Evolutionary conservation across 2,797 vertebrate genomes (phyloP).

Genomic region (Poecilia picta): DNA sequence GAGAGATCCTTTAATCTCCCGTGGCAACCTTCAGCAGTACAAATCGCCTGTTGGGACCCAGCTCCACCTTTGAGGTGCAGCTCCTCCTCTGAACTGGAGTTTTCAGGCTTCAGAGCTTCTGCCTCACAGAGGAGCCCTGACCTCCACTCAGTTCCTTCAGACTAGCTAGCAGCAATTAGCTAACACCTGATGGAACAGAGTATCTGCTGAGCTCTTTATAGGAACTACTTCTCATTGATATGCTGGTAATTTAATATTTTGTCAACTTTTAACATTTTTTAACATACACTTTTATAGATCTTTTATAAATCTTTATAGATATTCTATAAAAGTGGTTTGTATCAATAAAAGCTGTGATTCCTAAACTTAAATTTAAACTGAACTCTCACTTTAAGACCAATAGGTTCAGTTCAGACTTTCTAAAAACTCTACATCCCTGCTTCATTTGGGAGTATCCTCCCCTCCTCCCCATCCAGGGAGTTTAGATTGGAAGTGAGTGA

Average conservation of each 20-base stretch:
- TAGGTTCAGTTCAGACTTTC: constrained; percentile 2
- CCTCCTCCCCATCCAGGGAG: constrained; percentile 27
- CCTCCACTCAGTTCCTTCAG: neutral
- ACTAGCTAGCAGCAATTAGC: neutral
- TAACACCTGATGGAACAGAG: neutral
- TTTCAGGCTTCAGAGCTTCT: no score
- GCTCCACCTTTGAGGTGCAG: neutral
- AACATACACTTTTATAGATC: no score
- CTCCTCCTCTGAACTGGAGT: neutral
- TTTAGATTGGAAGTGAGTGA: constrained; percentile 22
- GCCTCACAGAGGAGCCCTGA: no score
- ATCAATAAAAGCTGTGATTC: neutral
- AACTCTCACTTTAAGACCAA: neutral
- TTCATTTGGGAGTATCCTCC: neutral
- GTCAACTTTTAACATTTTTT: no score
- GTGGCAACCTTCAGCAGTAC: neutral
- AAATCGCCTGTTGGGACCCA: neutral
- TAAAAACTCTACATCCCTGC: neutral
- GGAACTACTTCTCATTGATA: neutral
- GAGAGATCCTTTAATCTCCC: neutral
- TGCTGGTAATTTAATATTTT: no score
- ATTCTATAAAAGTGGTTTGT: no score
- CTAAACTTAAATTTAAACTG: neutral
- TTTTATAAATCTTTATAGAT: no score
- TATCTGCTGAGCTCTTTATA: neutral